Conservation (phyloP, 2,888 invertebrate species). For the Lapara coniferarum region DNA sequence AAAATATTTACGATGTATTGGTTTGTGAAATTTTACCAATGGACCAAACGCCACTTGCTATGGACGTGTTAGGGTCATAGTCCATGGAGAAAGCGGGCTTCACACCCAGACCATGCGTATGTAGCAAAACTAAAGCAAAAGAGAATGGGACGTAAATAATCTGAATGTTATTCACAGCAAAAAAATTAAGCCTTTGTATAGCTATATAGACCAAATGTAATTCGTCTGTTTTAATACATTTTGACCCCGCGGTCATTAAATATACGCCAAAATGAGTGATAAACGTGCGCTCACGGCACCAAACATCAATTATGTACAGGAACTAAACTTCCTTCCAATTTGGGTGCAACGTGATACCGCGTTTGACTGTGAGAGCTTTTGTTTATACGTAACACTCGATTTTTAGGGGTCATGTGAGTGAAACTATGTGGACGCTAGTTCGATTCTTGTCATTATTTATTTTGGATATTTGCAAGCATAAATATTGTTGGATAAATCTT, state of each 20-base stretch:
- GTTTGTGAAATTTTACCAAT: not conserved
- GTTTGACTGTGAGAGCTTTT: constrained; percentile 5
- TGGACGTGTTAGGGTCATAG: not conserved
- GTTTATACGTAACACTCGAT: not conserved
- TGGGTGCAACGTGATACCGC: constrained; percentile 24
- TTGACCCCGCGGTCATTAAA: not conserved
- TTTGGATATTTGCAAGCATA: too few species aligned
- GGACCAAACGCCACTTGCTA: not conserved
- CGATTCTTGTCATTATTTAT: too few species aligned
- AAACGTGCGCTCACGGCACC: constrained; percentile 29
- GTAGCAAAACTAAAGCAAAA: too few species aligned
- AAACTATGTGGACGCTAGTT: too few species aligned
- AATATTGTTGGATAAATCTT: too few species aligned
- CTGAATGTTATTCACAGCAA: too few species aligned
- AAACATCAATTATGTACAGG: constrained; percentile 59
- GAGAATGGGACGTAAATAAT: too few species aligned
- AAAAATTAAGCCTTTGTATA: too few species aligned
- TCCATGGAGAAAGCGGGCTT: not conserved
- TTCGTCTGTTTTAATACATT: not conserved
- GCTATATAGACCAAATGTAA: too few species aligned
- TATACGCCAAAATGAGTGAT: not conserved
- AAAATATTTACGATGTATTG: constrained; percentile 7
- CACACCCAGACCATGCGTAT: too few species aligned
- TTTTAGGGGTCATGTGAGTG: too few species aligned
- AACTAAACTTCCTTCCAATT: constrained; percentile 44